Evolutionary conservation across 2,888 invertebrate species (phyloP), one percentile per base, ranked within the genome.

Genomic region (Selenia dentaria): DNA sequence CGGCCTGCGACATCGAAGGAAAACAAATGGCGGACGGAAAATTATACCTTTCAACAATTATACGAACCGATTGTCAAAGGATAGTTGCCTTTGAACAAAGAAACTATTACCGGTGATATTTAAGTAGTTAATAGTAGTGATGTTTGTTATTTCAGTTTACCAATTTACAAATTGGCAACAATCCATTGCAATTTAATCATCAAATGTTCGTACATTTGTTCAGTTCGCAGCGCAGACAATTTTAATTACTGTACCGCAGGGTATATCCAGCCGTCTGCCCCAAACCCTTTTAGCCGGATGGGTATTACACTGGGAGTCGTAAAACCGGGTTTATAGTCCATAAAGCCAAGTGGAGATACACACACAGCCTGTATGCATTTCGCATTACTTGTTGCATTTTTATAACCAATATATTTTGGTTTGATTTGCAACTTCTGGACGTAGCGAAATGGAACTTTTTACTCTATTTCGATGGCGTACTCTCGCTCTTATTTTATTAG

Each of bases 301-400:
- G 80, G 81, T 80, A 88, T 88, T 88, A 89, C 84, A 83, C 87
- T 68, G 75, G 67, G 67, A 66, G 66, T 82, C 85, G 83, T 90
- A 88, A 48, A 90, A 89, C 57, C 51, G 63, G 59, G 65, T 89
- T 90, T 89, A 90, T 82, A 59, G 77, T 50, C 82, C 70, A 87
- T 90, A 88, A 90, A 90, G 72, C 73, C 87, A 86, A 89, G 89
- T 88, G 86, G 83, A 79, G 79, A 84, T 83, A 87, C 82, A 80
- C 66, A 76, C 68, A 71, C 67, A 64, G 69, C 60, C 67, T 70
- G 75, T 72, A 72, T 78, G 77, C 79, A 74, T 80, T 84, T 79
- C 79, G 75, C 75, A 80, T 52, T 87, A 89, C 87, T 89, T 89
- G 89, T 90, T 89, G 90, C 89, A 81, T 66, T 87, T 90, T 90